Conservation (phyloP, 2,797 vertebrate genomes). For the Onychomys torridus region DNA sequence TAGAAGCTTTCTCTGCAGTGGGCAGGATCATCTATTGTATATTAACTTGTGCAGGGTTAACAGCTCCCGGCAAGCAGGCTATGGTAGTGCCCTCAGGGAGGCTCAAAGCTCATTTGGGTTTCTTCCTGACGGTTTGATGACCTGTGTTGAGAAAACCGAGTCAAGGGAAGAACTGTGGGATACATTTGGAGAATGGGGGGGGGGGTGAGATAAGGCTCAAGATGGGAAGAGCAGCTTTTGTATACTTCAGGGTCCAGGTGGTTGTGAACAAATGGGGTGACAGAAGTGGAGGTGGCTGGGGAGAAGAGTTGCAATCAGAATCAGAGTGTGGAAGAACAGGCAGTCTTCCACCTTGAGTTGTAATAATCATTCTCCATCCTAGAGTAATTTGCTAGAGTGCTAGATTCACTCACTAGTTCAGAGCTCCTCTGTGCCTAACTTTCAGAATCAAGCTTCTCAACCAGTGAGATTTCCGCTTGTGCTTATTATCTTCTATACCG, state of each 20-base stretch:
- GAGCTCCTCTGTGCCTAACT: slow-evolving; percentile 13
- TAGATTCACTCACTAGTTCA: not conserved
- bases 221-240: not conserved
- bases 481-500: not conserved
- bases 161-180: not conserved
- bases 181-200: not conserved
- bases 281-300: not conserved
- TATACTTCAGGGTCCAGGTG: not conserved
- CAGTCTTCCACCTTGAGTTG: not conserved
- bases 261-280: not conserved
- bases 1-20: not conserved
- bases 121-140: not conserved
- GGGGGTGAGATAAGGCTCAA: not conserved
- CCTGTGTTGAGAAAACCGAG: not conserved
- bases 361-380: not conserved
- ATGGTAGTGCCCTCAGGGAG: not conserved
- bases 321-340: not conserved
- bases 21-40: not conserved
- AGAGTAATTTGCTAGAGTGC: not conserved
- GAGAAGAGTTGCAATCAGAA: not conserved
- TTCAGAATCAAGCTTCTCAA: not conserved
- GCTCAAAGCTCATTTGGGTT: not conserved
- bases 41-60: not conserved
- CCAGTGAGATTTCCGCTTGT: not conserved
- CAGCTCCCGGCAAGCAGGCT: not conserved